Base-by-base conservation (phyloP, 35 echinoderm and acorn worm genomes). In the Strongylocentrotus purpuratus region DNA sequence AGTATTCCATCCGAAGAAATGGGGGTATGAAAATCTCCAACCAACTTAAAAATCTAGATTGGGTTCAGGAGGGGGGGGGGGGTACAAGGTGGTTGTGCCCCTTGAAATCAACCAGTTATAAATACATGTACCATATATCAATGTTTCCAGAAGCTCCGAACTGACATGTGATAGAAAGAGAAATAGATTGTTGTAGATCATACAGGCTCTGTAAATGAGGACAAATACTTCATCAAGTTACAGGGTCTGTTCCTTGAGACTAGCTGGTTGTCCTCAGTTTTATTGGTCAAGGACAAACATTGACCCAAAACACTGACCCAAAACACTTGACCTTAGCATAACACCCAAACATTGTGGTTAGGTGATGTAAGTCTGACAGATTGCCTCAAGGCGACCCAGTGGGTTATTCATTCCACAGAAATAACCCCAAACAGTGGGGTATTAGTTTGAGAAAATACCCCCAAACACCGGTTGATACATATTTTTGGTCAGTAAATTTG, bases 321-420 rank as follows among this genome's bases (percentile, higher is more conserved):
- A 78, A 4, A 28, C 20, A 78, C 65, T 78, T 78, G 65, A 78
- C 65, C 65, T 78, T 78, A 78, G 65, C 18, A 78, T 78, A 78
- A 78, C 65, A 78, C 65, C 65, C 65, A 78, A 78, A 78, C 65
- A 78, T 78, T 78, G 65, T 78, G 65, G 65, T 78, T 28, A 78
- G 25, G 65, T 78, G 65, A 78, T 78, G 65, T n/a, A 78, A 78
- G 65, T 78, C 65, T 78, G 65, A 78, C 65, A 78, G 65, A 78
- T 78, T 78, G 65, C 65, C 65, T 18, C 25, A 28, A 78, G 65
- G 65, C 25, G 20, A 28, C 65, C 65, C 65, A 78, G 65, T 18
- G 20, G 65, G 65, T 17, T 78, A n/a, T 78, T 78, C 52, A 22
- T 28, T 78, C 28, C 20, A 7, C 6, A 8, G 28, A 28, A 78